These are phyloP conservation scores for Rattus norvegicus DNA, from an alignment of 2,113 vertebrate genomes.

Conservation along the genomic window DNA sequence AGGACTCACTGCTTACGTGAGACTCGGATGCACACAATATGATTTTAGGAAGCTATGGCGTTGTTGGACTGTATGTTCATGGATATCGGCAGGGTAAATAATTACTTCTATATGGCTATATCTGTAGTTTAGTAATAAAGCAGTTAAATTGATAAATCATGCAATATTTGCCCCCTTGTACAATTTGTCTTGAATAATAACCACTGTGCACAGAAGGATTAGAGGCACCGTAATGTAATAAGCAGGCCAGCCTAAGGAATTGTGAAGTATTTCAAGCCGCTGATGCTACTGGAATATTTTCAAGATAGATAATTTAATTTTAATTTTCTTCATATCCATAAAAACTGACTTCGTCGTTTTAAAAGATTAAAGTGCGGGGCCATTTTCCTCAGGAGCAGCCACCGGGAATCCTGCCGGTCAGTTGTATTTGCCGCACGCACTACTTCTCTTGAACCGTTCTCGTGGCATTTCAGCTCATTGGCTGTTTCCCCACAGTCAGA, in stretches of 20 bases:
- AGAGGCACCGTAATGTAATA: background rate
- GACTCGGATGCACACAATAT: background rate
- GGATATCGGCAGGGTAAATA: background rate
- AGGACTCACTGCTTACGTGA: background rate
- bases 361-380: background rate
- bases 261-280: constrained; percentile 9
- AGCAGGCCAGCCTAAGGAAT: background rate
- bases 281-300: background rate
- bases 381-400: background rate
- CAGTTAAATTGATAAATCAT: background rate
- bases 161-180: background rate
- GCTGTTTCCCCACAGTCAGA: background rate
- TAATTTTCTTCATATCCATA: background rate
- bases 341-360: constrained; percentile 7
- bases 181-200: background rate
- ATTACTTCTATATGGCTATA: background rate
- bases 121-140: background rate
- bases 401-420: background rate
- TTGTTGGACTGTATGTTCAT: background rate
- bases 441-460: background rate
- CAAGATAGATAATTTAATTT: constrained; percentile 33
- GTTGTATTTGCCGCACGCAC: background rate
- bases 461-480: background rate
- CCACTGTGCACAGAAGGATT: background rate
- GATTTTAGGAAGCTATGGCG: background rate